These are phyloP conservation scores for Corvus cornix DNA, from an alignment of 2,113 vertebrate genomes.

Conservation along the genomic window DNA sequence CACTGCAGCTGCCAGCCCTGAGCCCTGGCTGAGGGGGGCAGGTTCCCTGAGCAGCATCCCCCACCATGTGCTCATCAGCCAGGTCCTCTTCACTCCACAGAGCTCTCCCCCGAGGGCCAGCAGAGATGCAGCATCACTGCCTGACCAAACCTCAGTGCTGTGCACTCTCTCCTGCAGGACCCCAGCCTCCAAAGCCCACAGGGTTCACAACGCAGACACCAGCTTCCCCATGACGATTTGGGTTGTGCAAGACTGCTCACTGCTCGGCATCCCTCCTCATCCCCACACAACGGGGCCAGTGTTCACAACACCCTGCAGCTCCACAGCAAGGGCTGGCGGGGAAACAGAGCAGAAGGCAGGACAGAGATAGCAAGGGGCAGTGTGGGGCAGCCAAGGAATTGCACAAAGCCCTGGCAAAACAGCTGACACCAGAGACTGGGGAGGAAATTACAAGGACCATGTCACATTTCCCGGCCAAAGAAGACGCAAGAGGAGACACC, in stretches of 20 bases:
- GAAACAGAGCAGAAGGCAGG: not conserved
- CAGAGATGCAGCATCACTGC: not conserved
- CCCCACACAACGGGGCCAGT: too few relatives aligned
- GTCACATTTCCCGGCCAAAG: accelerated
- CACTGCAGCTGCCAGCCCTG: not conserved
- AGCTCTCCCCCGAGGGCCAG: accelerated
- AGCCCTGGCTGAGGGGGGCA: not conserved
- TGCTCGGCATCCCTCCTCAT: too few relatives aligned
- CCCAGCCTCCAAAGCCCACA: accelerated
- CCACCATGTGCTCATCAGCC: not conserved
- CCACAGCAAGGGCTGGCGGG: accelerated
- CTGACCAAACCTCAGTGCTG: not conserved
- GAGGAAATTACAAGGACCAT: not conserved
- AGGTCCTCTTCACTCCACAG: not conserved
- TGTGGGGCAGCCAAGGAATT: not conserved
- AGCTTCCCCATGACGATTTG: too few relatives aligned
- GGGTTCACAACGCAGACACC: too few relatives aligned
- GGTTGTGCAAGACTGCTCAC: too few relatives aligned
- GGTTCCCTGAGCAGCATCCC: not conserved
- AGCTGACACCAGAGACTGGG: not conserved
- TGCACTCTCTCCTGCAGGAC: not conserved
- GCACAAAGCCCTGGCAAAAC: not conserved
- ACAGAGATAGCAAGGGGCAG: not conserved
- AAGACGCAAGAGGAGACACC: not conserved
- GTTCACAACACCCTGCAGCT: not conserved